A percentile compares a stretch with the other conserved stretches of the same genome.
phyloP scores from a whole-genome alignment of 2,888 invertebrate species.

The Archaeoteleia sp. region DNA sequence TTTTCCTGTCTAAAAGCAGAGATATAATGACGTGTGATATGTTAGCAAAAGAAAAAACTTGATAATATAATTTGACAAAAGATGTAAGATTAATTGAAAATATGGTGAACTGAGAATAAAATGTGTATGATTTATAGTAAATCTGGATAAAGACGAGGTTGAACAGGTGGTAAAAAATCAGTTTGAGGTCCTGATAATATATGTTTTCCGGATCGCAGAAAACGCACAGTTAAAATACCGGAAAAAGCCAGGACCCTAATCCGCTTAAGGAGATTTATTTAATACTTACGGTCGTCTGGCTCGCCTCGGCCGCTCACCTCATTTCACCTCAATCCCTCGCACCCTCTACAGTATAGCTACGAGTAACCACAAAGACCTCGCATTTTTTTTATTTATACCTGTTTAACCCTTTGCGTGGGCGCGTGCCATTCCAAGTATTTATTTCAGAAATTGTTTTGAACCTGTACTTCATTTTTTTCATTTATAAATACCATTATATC shows the following conservation, averaged over 20 bases:
- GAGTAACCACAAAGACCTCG: constrained; percentile 44
- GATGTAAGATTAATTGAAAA: no score
- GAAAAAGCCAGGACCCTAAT: constrained; percentile 68
- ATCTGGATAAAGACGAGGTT: constrained; percentile 6
- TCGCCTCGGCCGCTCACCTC: constrained; percentile 59
- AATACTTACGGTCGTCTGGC: constrained; percentile 70
- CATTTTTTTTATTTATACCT: constrained; percentile 27
- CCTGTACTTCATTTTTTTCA: constrained; percentile 14
- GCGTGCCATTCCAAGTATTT: constrained; percentile 37
- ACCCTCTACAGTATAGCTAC: constrained; percentile 44
- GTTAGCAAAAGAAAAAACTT: no score
- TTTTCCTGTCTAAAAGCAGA: no score
- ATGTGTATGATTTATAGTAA: not conserved
- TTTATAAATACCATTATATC: constrained; percentile 27
- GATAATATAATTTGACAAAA: no score
- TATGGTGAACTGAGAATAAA: no score
- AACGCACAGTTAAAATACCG: constrained; percentile 70
- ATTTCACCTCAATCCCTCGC: constrained; percentile 54
- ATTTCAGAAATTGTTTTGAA: constrained; percentile 27
- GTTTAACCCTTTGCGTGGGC: constrained; percentile 27
- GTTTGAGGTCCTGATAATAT: constrained; percentile 67
- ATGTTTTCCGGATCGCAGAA: constrained; percentile 64
- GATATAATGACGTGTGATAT: no score
- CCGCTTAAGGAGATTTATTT: constrained; percentile 72
- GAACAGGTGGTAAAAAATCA: constrained; percentile 60